Base-by-base conservation (phyloP, 2,797 vertebrate genomes). In the Monodelphis domestica region DNA sequence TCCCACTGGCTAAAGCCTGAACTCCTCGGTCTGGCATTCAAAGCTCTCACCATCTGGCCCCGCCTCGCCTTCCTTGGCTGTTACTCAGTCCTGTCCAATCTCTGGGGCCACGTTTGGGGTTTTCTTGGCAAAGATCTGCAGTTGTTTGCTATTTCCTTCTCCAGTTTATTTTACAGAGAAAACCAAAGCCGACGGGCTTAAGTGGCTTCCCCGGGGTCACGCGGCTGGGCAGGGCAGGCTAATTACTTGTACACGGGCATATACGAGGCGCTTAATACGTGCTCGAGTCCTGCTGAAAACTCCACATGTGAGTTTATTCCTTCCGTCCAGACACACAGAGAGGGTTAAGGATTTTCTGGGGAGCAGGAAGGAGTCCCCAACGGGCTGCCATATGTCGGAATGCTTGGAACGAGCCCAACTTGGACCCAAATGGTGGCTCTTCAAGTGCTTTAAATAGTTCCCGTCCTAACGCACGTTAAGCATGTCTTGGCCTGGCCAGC, bases 381-480 rank as follows among this genome's bases (percentile, higher is more conserved):
- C 0, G 0, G 0, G 4, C 57, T 12, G 30, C n/a, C n/a, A n/a
- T 3, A 10, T 11, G 26, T 52, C 30, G 53, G 88, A 21, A 51
- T 0, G 2, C 53, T 11, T 3, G 93, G 29, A 28, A 1, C 24
- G 0, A 1, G 14, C 0, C 0, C 9, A 5, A 51, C 0, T 0
- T 0, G 30, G 5, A 2, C 0, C 53, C 59, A 90, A n/a, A 53
- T 0, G 78, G 17, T 4, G 54, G 17, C 3, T 1, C 15, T 87
- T 2, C 30, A 38, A 30, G n/a, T 28, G 63, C 70, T n/a, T 0
- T 12, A 12, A 0, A 9, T 14, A 14, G 10, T 30, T 33, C 38
- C n/a, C n/a, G 45, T 53, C 54, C 84, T 89, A 14, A 7, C 15
- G 15, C 0, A 29, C 50, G 33, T 28, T 54, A 54, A 29, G 53